Base-by-base conservation (phyloP, 2,797 vertebrate genomes). In the Ibycter americanus region DNA sequence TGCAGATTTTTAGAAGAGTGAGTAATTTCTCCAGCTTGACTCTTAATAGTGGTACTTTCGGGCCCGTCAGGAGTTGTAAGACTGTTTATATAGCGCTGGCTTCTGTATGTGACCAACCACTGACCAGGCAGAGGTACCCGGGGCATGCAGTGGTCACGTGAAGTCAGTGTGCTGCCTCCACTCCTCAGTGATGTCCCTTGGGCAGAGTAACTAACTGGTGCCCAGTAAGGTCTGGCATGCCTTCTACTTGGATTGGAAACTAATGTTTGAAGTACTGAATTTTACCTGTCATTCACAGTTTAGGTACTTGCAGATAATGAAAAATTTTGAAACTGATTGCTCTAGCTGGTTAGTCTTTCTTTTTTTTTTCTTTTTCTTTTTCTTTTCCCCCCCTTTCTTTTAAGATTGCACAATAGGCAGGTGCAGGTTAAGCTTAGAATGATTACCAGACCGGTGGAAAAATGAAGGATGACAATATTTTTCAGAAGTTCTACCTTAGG, bases 311-410 rank as follows among this genome's bases (percentile, higher is more conserved):
- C 34, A 67, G n/a, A 12, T 67, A 71, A 76, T 13, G n/a, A 38
- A 71, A 56, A 13, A 59, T 55, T 63, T 51, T 42, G 42, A 47
- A 90, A 49, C 32, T 15, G 26, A 40, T 49, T 40, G 40, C 34
- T 86, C 32, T 34, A 21, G 10, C 12, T 83, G 14, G 23, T 55
- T 72, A 47, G 9, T 40, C 8, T 29, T 4, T 1, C 3, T 40
- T 40, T 40, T 40, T 40, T 40, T 40, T 14, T 40, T 40, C 8
- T 29, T 4, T 1, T 2, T 42, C 8, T 26, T 4, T 1, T 3
- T 17, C 34, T 23, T 11, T 32, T 13, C 4, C 13, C 27, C 6
- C 4, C 32, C 20, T 21, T 77, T 52, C 12, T 46, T 83, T 66
- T 47, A 47, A 42, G 31, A 32, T 40, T 71, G 36, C 22, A 34